A percentile compares a stretch with the other conserved stretches of the same genome.
phyloP scores from a whole-genome alignment of 2,888 invertebrate genomes.

The Villa cingulata region DNA sequence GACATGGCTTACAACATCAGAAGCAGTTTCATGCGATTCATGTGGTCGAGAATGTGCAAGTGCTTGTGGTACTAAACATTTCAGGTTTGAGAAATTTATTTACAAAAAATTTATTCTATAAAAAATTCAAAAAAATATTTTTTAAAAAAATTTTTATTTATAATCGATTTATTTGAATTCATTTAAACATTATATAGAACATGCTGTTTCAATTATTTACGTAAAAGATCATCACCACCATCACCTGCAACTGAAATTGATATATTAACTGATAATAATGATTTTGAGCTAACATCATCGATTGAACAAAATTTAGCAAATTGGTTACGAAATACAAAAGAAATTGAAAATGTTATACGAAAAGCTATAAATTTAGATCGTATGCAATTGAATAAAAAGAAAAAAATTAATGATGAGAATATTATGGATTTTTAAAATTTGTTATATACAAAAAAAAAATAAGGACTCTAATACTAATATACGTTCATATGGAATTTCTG shows the following conservation, averaged over 20 bases:
- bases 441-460: neutral
- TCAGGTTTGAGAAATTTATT: slow-evolving; percentile 27
- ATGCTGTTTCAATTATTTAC: slow-evolving; percentile 54
- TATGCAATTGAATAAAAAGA: neutral
- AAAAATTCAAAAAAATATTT: neutral
- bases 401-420: neutral
- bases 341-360: slow-evolving; percentile 3
- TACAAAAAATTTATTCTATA: neutral
- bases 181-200: slow-evolving; percentile 32
- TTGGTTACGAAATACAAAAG: slow-evolving; percentile 2
- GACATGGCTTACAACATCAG: slow-evolving; percentile 14
- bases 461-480: neutral
- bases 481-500: neutral
- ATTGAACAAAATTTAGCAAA: slow-evolving; percentile 3
- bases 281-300: neutral
- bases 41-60: slow-evolving; percentile 49
- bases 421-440: slow-evolving; percentile 2
- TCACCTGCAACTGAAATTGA: neutral
- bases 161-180: neutral
- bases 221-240: slow-evolving; percentile 37
- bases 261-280: neutral
- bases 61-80: slow-evolving; percentile 51
- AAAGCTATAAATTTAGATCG: neutral
- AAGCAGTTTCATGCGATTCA: slow-evolving; percentile 43
- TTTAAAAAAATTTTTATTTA: neutral